Percentiles rank a stretch among this genome's conserved stretches.
Conservation (phyloP, 2,113 vertebrate genomes). For the Boulengeromyrus knoepffleri region DNA sequence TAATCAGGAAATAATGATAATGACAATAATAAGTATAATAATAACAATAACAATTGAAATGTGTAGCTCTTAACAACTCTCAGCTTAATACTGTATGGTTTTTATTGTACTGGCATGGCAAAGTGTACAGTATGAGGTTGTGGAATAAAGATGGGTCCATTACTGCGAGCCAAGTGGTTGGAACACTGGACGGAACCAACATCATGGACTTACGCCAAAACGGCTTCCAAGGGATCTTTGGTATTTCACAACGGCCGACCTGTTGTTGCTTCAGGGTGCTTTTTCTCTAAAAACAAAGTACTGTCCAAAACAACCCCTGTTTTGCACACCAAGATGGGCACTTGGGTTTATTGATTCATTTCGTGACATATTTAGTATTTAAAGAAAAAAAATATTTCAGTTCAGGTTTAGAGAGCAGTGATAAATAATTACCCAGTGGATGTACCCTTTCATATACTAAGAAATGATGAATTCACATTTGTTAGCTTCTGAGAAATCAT, state of each 20-base stretch:
- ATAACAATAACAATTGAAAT: constrained; percentile 21
- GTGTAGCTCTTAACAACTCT: background rate
- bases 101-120: constrained; percentile 8
- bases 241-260: constrained; percentile 21
- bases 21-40: constrained; percentile 15
- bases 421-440: background rate
- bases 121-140: constrained; percentile 6
- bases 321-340: background rate
- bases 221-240: constrained; percentile 16
- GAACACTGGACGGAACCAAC: constrained; percentile 17
- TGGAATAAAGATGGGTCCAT: constrained; percentile 8
- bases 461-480: background rate
- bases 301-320: background rate
- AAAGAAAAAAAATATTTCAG: background rate
- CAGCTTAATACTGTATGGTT: background rate
- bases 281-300: background rate
- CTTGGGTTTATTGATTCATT: background rate
- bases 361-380: background rate
- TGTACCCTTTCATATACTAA: background rate
- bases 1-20: constrained; percentile 23
- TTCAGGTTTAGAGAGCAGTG: background rate
- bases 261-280: constrained; percentile 9
- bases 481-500: background rate
- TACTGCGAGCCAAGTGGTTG: constrained; percentile 13
- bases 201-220: background rate